Conservation (phyloP, 2,113 vertebrate species). For the Megaceryle torquata region DNA sequence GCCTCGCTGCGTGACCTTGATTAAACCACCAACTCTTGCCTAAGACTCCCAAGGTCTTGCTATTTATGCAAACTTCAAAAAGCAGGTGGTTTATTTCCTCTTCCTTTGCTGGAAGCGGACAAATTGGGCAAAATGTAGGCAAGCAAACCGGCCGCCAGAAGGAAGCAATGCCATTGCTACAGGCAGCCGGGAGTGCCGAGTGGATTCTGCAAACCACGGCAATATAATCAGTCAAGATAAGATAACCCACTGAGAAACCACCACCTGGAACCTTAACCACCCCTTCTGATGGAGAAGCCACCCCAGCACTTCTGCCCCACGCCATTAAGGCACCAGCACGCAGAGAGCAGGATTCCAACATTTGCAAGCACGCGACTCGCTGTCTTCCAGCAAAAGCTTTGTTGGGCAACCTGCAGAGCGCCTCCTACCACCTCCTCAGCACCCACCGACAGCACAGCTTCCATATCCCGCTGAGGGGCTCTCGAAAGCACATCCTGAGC, state of each 20-base stretch:
- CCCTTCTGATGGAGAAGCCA: neutral
- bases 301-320: neutral
- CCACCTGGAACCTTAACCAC: neutral
- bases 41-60: neutral
- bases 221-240: neutral
- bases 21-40: neutral
- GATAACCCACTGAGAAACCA: neutral
- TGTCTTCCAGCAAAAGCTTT: neutral
- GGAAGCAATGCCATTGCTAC: neutral
- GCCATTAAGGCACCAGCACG: fast-evolving
- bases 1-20: neutral
- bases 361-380: neutral
- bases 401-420: neutral
- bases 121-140: neutral
- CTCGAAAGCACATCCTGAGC: neutral
- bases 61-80: neutral
- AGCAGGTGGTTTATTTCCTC: neutral
- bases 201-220: neutral
- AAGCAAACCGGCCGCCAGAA: neutral
- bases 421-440: neutral
- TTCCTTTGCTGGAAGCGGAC: neutral
- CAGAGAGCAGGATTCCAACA: neutral
- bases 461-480: fast-evolving
- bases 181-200: neutral
- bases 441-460: neutral